Evolutionary conservation across 2,888 invertebrate genomes (phyloP).

Genomic region (Caenorhabditis sulstoni): DNA sequence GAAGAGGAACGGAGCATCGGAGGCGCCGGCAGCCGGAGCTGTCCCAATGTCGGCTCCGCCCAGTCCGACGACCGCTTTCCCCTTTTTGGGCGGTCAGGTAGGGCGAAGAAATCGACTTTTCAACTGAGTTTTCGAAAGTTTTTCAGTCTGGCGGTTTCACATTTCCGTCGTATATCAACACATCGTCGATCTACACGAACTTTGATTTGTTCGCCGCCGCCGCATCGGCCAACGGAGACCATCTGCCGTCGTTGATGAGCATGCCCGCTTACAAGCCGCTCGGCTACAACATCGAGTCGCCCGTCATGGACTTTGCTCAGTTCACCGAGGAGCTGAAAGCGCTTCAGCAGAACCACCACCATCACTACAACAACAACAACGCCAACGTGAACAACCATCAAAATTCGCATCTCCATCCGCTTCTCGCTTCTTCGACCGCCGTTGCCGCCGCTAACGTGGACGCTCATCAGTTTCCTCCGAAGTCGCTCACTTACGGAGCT

Average conservation of each 20-base stretch:
- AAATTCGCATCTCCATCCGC: constrained; percentile 9
- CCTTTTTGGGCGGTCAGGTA: neutral
- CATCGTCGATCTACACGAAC: constrained; percentile 32
- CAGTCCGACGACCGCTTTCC: neutral
- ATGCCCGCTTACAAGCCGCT: constrained; percentile 37
- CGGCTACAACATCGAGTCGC: no score
- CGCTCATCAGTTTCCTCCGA: no score
- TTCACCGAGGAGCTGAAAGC: constrained; percentile 40
- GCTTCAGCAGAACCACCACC: constrained; percentile 5
- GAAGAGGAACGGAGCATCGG: constrained; percentile 22
- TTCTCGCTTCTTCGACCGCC: constrained; percentile 1
- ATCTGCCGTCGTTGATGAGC: constrained; percentile 52
- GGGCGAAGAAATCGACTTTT: no score
- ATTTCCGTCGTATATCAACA: constrained; percentile 14
- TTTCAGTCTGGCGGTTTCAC: constrained; percentile 4
- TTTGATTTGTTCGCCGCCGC: constrained; percentile 13
- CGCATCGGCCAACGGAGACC: constrained; percentile 5
- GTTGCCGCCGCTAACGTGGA: no score
- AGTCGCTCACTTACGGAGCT: neutral
- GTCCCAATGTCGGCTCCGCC: no score
- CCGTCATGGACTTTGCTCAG: constrained; percentile 25
- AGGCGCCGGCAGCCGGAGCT: neutral
- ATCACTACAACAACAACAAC: no score
- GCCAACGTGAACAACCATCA: no score
- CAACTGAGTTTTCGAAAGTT: neutral